Base-by-base conservation (phyloP, 2,888 invertebrate genomes). In the Acronicta aceris region DNA sequence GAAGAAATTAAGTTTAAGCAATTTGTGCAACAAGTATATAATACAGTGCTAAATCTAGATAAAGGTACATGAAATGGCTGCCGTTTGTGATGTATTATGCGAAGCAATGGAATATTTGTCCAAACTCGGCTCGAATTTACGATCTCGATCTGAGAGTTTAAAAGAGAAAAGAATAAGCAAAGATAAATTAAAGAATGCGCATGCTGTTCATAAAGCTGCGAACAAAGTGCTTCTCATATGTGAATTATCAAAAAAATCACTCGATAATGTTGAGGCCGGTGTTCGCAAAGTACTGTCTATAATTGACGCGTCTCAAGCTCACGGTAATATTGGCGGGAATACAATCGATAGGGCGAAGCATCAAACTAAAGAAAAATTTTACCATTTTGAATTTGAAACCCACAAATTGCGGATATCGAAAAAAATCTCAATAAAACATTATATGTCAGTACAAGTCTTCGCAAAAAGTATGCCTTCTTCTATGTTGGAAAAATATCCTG, bases 101-200 rank as follows among this genome's bases (percentile, higher is more conserved):
- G 90, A 92, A 72, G 94, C 94, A 13, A 89, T 91, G 83, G 93
- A 92, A 73, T 95, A 94, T 85, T 84, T 95, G 65, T 84, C 87
- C n/a, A 95, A 91, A 80, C 85, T 95, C 5, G 95, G 95, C 38
- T 79, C 87, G 3, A 95, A 94, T 81, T 83, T 95, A 59, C 85
- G 88, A 41, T 76, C 82, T 52, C 89, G 94, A 40, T 90, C 95
- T 1, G 90, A 92, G 68, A 90, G 83, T 54, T 64, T 95, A 10
- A 91, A 86, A 66, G 86, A 89, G 38, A 92, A 91, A 65, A 89
- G 85, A 80, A 90, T 94, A 65, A 75, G 81, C 36, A 89, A 85
- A 76, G 87, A 86, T 8, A 93, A 90, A 56, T 75, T 95, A 53
- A 87, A 78, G 73, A 94, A 92, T 78, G 69, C 84, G 1, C 89